Conservation (phyloP, 2,797 vertebrate species). For the Xenentodon cancila region DNA sequence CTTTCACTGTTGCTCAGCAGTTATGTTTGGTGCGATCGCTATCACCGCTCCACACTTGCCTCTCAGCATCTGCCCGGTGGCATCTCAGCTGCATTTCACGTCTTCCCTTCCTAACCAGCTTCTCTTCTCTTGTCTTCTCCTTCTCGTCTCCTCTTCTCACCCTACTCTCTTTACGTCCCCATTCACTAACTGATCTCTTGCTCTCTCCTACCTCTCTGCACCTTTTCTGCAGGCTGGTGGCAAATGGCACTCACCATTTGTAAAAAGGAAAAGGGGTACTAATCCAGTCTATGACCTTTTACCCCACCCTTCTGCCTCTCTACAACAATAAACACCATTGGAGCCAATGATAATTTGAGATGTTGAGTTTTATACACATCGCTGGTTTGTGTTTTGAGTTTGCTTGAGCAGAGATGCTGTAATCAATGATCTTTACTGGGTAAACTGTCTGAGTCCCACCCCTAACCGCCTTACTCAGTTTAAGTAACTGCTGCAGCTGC, state of each 20-base stretch:
- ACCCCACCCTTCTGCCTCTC: conserved; percentile 17
- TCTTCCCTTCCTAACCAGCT: conserved; percentile 19
- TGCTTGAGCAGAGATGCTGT: conserved; percentile 6
- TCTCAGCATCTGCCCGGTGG: conserved; percentile 52
- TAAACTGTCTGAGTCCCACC: conserved; percentile 39
- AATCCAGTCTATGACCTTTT: conserved; percentile 75
- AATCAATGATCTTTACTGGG: conserved; percentile 26
- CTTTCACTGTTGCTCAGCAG: conserved; percentile 25
- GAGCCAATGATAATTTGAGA: conserved; percentile 39
- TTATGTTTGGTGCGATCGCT: conserved; percentile 38
- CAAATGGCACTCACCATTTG: conserved; percentile 76
- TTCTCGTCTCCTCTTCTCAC: not conserved
- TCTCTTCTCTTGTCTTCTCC: conserved; percentile 15
- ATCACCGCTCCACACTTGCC: conserved; percentile 34
- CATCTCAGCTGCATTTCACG: conserved; percentile 38
- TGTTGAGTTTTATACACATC: conserved; percentile 3
- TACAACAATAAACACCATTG: conserved; percentile 27
- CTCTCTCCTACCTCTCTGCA: conserved; percentile 20
- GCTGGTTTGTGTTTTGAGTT: conserved; percentile 20
- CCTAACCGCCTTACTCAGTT: conserved; percentile 47
- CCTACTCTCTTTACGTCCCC: conserved; percentile 14
- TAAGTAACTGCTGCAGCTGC: conserved; percentile 59
- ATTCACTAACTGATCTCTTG: conserved; percentile 19
- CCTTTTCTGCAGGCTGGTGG: conserved; percentile 36
- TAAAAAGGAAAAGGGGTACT: conserved; percentile 44